phyloP scores from a whole-genome alignment of 2,888 invertebrate genomes.

The Penaeus monodon region DNA sequence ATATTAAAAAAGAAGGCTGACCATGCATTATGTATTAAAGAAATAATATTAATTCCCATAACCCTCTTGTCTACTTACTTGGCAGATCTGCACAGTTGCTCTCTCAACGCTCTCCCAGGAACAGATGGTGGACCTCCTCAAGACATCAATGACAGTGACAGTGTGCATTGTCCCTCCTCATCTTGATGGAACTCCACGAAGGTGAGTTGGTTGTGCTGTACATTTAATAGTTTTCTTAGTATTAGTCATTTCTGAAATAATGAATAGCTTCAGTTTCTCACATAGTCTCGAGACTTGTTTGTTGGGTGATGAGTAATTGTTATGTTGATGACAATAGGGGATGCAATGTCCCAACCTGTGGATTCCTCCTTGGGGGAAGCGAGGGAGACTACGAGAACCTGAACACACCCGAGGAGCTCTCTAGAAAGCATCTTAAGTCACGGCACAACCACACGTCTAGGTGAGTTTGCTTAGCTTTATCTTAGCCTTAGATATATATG shows the following conservation, averaged over 20 bases:
- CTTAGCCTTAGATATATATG: not conserved
- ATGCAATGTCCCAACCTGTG: constrained; percentile 74
- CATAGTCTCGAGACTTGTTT: not conserved
- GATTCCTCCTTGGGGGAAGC: constrained; percentile 75
- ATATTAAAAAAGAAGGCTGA: too few species aligned
- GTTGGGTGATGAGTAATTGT: not conserved
- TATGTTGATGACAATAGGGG: constrained; percentile 71
- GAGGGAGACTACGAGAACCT: constrained; percentile 81
- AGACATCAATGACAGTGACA: constrained; percentile 88
- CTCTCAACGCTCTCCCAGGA: constrained; percentile 90
- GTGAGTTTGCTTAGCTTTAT: constrained; percentile 4
- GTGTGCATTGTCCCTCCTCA: constrained; percentile 85
- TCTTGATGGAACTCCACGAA: constrained; percentile 77
- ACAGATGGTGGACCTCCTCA: constrained; percentile 91
- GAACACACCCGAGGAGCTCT: constrained; percentile 71
- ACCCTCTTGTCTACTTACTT: not conserved
- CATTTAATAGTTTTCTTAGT: too few species aligned
- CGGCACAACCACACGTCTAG: constrained; percentile 28
- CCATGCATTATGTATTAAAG: too few species aligned
- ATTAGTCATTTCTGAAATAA: not conserved
- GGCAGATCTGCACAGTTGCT: constrained; percentile 84
- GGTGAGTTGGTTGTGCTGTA: constrained; percentile 67
- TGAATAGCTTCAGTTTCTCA: not conserved
- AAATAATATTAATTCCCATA: too few species aligned
- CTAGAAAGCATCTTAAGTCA: constrained; percentile 44